Evolutionary conservation across 2,113 vertebrate genomes (phyloP), one percentile per base, ranked within the genome.

Genomic region (Reinhardtius hippoglossoides): DNA sequence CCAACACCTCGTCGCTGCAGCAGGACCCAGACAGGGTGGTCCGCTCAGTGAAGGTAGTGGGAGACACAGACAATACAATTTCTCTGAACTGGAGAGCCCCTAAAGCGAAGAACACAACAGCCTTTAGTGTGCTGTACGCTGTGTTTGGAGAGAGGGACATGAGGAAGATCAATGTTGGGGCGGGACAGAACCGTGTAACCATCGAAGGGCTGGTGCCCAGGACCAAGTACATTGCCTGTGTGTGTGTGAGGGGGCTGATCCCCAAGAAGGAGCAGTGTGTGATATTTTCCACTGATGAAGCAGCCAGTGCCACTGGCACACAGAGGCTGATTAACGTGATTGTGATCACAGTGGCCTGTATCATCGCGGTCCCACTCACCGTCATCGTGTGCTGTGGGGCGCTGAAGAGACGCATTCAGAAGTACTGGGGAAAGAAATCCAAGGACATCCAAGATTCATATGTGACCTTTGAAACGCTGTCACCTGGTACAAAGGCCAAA

Each of bases 321-420:
- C 98, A 99, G 88, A 95, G 92, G 86, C 96, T 99, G 67, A 99
- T 99, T 84, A 99, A 99, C 0, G 95, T 96, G 35, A 98, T 99
- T 42, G 98, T 98, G 63, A 96, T 98, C 92, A 98, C 96, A 0
- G 97, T 99, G 81, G 98, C 98, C 2, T 95, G 95, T 8, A 89
- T 98, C 88, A 97, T 98, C 1, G 96, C 97, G 0, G 95, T 99
- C 67, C 97, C 98, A 0, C 96, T 98, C 81, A 98, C 98, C 0
- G 91, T 98, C 84, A 95, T 97, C 0, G 97, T 99, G 50, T 98
- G 98, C 88, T 98, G 97, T 0, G 95, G 97, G 0, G 96, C 97
- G 0, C 88, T 99, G 59, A 97, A 95, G 70, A 95, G 97, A 69
- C 96, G 96, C 73, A 97, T 96, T 85, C 95, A 94, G 64, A 97